These are phyloP conservation scores for Myiotriccus ornatus DNA, from an alignment of 2,797 vertebrate genomes.

Conservation along the genomic window DNA sequence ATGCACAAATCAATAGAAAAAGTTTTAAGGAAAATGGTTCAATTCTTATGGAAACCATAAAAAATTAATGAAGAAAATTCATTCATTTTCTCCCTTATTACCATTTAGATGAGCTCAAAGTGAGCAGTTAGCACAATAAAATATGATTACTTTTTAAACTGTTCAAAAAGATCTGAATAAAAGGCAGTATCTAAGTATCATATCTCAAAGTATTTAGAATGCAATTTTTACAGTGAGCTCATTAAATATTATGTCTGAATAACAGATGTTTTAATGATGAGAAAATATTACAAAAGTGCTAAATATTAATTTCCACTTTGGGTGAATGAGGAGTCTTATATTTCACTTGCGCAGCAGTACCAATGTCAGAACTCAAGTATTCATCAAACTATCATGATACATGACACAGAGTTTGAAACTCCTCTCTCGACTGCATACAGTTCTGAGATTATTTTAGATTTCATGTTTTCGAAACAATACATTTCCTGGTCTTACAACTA, in stretches of 20 bases:
- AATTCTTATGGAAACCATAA: constrained; percentile 10
- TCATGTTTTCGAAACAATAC: background rate
- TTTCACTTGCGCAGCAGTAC: background rate
- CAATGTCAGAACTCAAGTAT: background rate
- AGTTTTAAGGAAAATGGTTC: background rate
- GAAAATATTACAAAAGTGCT: background rate
- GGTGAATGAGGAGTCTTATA: background rate
- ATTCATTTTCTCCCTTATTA: constrained; percentile 24
- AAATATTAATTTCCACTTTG: background rate
- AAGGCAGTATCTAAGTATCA: background rate
- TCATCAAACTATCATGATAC: background rate
- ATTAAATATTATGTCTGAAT: constrained; percentile 13
- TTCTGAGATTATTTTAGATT: background rate
- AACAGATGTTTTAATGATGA: background rate
- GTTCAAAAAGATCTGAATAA: background rate
- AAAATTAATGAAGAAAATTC: background rate
- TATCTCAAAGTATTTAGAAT: constrained; percentile 14
- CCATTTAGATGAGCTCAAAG: constrained; percentile 29
- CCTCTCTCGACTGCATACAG: background rate
- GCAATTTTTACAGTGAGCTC: background rate
- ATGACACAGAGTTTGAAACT: background rate
- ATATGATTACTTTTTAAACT: constrained; percentile 21
- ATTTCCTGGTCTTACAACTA: background rate
- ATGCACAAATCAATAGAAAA: background rate
- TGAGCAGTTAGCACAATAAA: constrained; percentile 9